Conservation (phyloP, 23 tunicate genomes). For the Ciona savignyi region DNA sequence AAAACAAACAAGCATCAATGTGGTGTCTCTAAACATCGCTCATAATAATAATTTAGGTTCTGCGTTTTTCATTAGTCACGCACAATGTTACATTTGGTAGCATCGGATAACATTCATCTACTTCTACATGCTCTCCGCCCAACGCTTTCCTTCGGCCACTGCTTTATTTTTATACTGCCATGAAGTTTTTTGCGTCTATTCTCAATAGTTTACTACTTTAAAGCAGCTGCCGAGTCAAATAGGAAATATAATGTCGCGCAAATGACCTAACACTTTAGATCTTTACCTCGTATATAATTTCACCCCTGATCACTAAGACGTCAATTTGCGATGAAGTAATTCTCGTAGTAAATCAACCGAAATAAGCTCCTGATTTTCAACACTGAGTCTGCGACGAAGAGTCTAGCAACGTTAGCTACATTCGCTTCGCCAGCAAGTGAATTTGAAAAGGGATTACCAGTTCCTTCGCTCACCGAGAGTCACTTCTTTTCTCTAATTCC, state of each 20-base stretch:
- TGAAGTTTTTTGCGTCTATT: too few relatives aligned
- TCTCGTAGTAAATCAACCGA: background rate
- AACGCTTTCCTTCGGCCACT: too few relatives aligned
- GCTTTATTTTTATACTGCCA: too few relatives aligned
- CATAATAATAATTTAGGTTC: too few relatives aligned
- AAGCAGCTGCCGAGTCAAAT: background rate
- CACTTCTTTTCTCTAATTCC: background rate
- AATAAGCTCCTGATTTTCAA: background rate
- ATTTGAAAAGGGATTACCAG: background rate
- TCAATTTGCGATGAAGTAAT: background rate
- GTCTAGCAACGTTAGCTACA: background rate
- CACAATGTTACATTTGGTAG: too few relatives aligned
- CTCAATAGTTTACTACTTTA: background rate
- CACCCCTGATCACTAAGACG: background rate
- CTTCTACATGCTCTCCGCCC: too few relatives aligned
- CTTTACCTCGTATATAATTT: too few relatives aligned
- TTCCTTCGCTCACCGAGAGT: background rate
- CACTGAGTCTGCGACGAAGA: background rate
- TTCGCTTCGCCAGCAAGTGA: background rate
- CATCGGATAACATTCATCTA: too few relatives aligned
- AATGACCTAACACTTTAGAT: background rate
- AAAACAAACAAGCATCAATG: too few relatives aligned
- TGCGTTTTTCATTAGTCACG: too few relatives aligned
- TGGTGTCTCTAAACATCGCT: too few relatives aligned
- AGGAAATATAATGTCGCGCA: background rate